Base-by-base conservation (phyloP, 37 sponge, comb jelly and placozoan genomes). In the Bolinopsis microptera region DNA sequence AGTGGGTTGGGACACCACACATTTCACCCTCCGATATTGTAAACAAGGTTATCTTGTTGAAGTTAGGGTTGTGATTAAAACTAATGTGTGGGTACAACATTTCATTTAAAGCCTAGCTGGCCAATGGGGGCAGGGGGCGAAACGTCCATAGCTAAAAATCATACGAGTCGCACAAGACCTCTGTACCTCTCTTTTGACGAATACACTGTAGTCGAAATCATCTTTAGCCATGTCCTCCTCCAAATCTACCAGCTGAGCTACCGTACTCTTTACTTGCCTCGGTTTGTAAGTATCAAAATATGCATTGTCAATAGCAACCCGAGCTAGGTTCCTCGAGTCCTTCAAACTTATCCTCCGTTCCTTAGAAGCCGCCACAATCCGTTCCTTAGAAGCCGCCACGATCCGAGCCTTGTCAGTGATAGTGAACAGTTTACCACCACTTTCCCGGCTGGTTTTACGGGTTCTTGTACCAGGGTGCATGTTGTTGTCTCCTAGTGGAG, bases 221-320 rank as follows among this genome's bases (percentile, higher is more conserved):
- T 80, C 82, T 30, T 34, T 80, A 18, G 82, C 82, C 82, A 80
- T 80, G 1, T 80, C 82, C 37, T 80, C 82, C 82, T 80, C 82
- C 82, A 80, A 35, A 22, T 80, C 82, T 37, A 80, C 82, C 35
- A 80, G 82, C 37, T 80, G 35, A 34, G 82, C 35, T 32, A 80
- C 38, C 0, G 82, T 34, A 21, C 23, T 34, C 82, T 30, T 80
- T 2, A n/a, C 26, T 48, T 48, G 61, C 31, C 31, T 72, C 3
- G 82, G 82, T 1, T 13, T 34, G 30, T 36, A 80, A 80, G 32
- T 34, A 33, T 80, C 82, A 22, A 80, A 80, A 22, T 26, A 70
- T 5, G 30, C 28, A n/a, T 70, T 70, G 30, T 70, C 74, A 5
- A 70, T 70, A 3, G 74, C 74, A 3, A 70, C 21, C 26, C 74